Percentiles rank a stretch among this genome's conserved stretches.
These are phyloP conservation scores for Pteronura brasiliensis DNA, from an alignment of 2,113 vertebrate genomes.

Conservation along the genomic window DNA sequence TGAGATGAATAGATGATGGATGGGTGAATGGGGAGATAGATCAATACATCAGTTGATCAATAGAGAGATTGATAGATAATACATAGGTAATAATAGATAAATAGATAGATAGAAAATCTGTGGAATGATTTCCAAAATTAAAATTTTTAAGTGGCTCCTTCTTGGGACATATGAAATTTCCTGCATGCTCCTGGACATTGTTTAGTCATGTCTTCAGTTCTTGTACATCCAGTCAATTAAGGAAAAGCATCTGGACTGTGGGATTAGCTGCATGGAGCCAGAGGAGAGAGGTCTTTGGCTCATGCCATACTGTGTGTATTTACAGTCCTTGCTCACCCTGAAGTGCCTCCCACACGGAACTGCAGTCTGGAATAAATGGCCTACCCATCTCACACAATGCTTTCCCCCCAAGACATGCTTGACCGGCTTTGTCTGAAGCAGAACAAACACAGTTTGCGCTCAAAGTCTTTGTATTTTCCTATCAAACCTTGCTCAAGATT, in stretches of 20 bases:
- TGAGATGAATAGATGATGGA: background rate
- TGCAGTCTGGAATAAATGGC: background rate
- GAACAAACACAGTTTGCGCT: accelerated
- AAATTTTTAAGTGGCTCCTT: background rate
- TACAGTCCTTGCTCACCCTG: background rate
- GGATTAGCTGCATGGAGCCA: too few relatives aligned
- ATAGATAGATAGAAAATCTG: background rate
- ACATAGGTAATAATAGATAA: background rate
- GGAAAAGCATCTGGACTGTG: background rate
- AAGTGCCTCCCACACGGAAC: background rate
- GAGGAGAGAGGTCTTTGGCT: background rate
- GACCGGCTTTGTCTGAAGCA: background rate
- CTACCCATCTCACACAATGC: background rate
- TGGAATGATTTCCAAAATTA: background rate
- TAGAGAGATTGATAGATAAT: background rate
- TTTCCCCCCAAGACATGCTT: background rate
- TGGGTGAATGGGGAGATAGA: too few relatives aligned
- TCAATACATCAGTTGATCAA: background rate
- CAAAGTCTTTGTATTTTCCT: too few relatives aligned
- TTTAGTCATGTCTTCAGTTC: background rate
- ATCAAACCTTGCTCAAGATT: background rate
- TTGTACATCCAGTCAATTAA: background rate
- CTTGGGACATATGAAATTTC: background rate
- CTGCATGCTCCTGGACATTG: background rate
- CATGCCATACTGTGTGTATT: background rate